Evolutionary conservation across 1,140 invertebrate genomes (phyloP).

Genomic region (Drosophila teissieri): DNA sequence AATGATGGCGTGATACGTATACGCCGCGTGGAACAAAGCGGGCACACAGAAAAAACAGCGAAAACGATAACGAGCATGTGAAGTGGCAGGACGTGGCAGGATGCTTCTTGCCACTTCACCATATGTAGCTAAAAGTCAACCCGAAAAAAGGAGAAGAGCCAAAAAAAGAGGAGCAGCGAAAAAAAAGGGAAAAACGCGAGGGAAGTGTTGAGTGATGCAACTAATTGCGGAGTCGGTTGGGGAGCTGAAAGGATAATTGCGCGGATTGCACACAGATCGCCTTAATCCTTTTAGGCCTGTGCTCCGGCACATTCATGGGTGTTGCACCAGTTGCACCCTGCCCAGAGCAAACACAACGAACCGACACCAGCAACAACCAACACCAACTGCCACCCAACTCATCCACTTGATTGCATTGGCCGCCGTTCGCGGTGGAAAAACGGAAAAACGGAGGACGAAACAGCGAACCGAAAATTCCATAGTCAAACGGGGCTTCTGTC

Average conservation of each 20-base stretch:
- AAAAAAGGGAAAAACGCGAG: conserved; percentile 15
- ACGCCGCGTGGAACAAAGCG: conserved; percentile 67
- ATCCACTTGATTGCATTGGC: conserved; percentile 80
- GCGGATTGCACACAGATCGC: conserved; percentile 82
- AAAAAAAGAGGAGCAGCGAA: conserved; percentile 11
- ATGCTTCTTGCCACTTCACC: conserved; percentile 35
- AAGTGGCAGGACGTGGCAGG: conserved; percentile 40
- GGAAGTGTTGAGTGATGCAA: conserved; percentile 79
- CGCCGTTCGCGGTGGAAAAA: conserved; percentile 16
- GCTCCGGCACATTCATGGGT: conserved; percentile 23
- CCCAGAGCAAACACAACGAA: conserved; percentile 40
- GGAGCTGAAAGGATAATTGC: conserved; percentile 77
- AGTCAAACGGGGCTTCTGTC: conserved; percentile 51
- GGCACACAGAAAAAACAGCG: conserved; percentile 22
- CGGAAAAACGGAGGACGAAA: conserved; percentile 20
- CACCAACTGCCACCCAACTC: conserved; percentile 37
- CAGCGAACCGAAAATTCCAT: conserved; percentile 35
- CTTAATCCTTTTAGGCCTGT: conserved; percentile 81
- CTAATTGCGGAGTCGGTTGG: conserved; percentile 68
- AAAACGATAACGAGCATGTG: conserved; percentile 45
- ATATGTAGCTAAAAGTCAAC: conserved; percentile 78
- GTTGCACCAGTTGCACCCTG: conserved; percentile 52
- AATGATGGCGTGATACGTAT: conserved; percentile 72
- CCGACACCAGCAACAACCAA: neutral
- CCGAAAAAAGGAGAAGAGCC: conserved; percentile 48